Percentiles rank a stretch among this genome's conserved stretches.
These are phyloP conservation scores for Melanostoma scalare DNA, from an alignment of 2,888 invertebrate genomes.

Conservation along the genomic window DNA sequence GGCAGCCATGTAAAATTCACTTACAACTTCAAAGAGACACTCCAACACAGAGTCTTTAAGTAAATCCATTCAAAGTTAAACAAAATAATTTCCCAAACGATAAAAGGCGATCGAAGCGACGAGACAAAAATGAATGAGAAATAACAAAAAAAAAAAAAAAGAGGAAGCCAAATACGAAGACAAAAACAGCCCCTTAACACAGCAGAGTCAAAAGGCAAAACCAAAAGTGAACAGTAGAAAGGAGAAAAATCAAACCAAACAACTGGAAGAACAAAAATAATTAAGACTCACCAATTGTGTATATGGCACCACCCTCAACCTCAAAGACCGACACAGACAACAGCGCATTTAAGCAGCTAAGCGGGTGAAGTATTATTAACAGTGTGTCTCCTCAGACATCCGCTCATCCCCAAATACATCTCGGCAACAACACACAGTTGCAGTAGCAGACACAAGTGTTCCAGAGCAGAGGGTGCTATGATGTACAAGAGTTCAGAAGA, in stretches of 20 bases:
- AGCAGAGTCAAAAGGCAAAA: slow-evolving; percentile 50
- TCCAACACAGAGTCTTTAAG: neutral
- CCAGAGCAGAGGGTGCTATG: slow-evolving; percentile 32
- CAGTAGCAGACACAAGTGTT: slow-evolving; percentile 36
- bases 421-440: neutral
- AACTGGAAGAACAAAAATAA: slow-evolving; percentile 67
- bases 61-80: slow-evolving; percentile 35
- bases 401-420: slow-evolving; percentile 47
- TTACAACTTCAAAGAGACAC: neutral
- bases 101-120: slow-evolving; percentile 67
- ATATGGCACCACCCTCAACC: slow-evolving; percentile 49
- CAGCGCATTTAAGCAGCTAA: slow-evolving; percentile 65
- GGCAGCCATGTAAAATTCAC: neutral
- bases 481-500: neutral
- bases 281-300: slow-evolving; percentile 60
- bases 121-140: slow-evolving; percentile 57
- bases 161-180: too few species aligned
- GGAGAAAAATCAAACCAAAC: slow-evolving; percentile 41
- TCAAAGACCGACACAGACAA: slow-evolving; percentile 38
- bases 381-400: slow-evolving; percentile 64
- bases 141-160: slow-evolving; percentile 17
- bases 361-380: slow-evolving; percentile 66
- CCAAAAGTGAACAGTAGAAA: slow-evolving; percentile 27
- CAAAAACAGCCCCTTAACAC: slow-evolving; percentile 19
- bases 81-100: slow-evolving; percentile 10